Conservation (phyloP, 1,140 invertebrate genomes). For the Heterodera carotae region DNA sequence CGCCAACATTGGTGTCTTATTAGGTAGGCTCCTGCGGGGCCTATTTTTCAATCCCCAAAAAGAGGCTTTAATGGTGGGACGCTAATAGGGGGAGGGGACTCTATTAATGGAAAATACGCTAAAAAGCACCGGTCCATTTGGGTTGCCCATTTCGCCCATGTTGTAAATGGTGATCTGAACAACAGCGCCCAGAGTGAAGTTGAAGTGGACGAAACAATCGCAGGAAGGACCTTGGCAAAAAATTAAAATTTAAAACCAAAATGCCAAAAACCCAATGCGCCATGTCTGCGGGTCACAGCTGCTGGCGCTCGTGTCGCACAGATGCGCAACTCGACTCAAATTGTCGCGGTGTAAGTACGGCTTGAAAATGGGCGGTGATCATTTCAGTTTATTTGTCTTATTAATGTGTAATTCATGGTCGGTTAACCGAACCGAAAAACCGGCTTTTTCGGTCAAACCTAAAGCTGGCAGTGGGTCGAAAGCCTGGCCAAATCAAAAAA, state of each 20-base stretch:
- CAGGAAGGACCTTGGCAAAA: slow-evolving; percentile 33
- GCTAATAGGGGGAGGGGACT: no score
- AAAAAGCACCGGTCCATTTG: slow-evolving; percentile 32
- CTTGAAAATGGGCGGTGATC: neutral
- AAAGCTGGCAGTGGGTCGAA: no score
- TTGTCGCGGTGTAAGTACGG: slow-evolving; percentile 57
- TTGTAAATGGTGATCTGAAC: slow-evolving; percentile 62
- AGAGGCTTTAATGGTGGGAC: no score
- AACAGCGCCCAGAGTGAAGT: slow-evolving; percentile 45
- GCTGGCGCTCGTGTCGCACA: slow-evolving; percentile 22
- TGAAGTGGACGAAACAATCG: slow-evolving; percentile 57
- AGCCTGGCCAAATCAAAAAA: no score
- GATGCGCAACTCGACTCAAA: slow-evolving; percentile 21
- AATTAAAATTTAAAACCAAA: neutral
- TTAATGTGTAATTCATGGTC: no score
- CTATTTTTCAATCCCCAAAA: no score
- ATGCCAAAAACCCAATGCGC: slow-evolving; percentile 36
- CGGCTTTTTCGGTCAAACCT: no score
- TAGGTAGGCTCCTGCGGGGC: no score
- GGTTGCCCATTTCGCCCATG: slow-evolving; percentile 58
- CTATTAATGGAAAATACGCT: no score
- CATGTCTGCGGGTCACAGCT: slow-evolving; percentile 43
- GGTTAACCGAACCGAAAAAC: no score
- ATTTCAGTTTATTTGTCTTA: no score
- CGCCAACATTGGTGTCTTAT: no score